Evolutionary conservation across 1,140 invertebrate species (phyloP).

Genomic region (Elysia chlorotica): DNA sequence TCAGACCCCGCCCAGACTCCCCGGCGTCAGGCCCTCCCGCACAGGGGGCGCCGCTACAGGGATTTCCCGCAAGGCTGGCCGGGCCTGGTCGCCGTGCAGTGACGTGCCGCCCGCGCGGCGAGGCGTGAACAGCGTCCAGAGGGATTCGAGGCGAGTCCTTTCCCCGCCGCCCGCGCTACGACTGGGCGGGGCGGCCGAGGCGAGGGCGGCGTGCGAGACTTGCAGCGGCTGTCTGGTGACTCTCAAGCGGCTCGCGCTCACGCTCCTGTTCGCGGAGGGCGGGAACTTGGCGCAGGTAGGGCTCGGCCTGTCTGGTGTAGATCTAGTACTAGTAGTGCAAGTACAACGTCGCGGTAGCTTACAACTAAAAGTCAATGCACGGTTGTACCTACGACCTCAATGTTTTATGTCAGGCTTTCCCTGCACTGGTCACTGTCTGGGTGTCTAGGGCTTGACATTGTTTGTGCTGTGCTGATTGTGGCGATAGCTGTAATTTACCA

Average conservation of each 20-base stretch:
- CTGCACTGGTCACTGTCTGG: too few species aligned
- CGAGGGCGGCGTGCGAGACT: constrained; percentile 30
- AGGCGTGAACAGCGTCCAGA: constrained; percentile 22
- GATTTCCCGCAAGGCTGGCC: neutral
- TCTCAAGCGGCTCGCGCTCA: constrained; percentile 32
- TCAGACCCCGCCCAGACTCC: neutral
- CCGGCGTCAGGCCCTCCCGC: constrained; percentile 6
- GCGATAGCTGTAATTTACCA: too few species aligned
- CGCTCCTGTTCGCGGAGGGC: constrained; percentile 34
- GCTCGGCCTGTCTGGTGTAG: too few species aligned
- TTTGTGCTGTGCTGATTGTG: too few species aligned
- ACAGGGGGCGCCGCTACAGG: too few species aligned
- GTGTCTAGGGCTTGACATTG: too few species aligned
- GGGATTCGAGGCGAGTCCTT: constrained; percentile 9
- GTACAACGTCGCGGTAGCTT: too few species aligned
- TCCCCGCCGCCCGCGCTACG: constrained; percentile 20
- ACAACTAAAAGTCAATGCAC: too few species aligned
- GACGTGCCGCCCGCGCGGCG: constrained; percentile 53
- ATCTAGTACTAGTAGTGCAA: too few species aligned
- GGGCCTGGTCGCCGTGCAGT: constrained; percentile 65
- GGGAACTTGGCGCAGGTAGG: constrained; percentile 30
- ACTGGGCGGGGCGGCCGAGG: constrained; percentile 12
- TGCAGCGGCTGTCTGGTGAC: constrained; percentile 35
- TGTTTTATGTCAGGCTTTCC: too few species aligned
- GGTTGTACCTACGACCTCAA: too few species aligned